These are phyloP conservation scores for Falco berigora DNA, from an alignment of 2,797 vertebrate genomes.

Conservation along the genomic window DNA sequence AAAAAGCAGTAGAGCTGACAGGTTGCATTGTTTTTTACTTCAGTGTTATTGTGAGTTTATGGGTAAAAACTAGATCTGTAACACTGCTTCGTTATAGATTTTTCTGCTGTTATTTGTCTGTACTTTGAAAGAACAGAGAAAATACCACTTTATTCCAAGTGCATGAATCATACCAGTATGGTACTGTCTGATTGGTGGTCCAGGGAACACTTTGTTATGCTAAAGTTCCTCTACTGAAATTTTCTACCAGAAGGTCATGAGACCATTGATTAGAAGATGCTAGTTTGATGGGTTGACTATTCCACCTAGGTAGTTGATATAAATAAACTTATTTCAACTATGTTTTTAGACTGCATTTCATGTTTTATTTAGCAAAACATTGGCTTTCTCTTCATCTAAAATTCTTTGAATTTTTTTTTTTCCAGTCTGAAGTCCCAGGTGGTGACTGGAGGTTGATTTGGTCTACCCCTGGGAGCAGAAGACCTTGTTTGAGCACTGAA, in stretches of 20 bases:
- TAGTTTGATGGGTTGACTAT: neutral
- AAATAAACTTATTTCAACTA: neutral
- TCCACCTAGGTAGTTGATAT: neutral
- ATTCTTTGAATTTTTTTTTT: neutral
- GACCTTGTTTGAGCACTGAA: neutral
- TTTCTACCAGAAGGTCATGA: neutral
- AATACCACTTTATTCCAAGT: neutral
- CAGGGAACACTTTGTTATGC: neutral
- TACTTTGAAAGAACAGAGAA: neutral
- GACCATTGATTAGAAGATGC: neutral
- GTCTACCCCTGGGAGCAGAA: neutral
- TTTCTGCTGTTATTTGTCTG: neutral
- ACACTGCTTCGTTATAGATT: neutral
- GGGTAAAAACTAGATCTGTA: neutral
- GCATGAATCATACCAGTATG: neutral
- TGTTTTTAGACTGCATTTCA: neutral
- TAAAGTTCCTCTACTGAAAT: neutral
- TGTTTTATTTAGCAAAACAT: neutral
- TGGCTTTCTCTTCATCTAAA: neutral
- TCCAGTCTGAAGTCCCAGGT: neutral
- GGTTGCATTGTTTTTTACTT: neutral
- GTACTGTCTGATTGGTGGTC: neutral
- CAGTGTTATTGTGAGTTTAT: neutral
- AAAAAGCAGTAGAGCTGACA: neutral
- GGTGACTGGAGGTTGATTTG: neutral